These are phyloP conservation scores for Choreutis nemorana DNA, from an alignment of 2,888 invertebrate species.

Conservation along the genomic window DNA sequence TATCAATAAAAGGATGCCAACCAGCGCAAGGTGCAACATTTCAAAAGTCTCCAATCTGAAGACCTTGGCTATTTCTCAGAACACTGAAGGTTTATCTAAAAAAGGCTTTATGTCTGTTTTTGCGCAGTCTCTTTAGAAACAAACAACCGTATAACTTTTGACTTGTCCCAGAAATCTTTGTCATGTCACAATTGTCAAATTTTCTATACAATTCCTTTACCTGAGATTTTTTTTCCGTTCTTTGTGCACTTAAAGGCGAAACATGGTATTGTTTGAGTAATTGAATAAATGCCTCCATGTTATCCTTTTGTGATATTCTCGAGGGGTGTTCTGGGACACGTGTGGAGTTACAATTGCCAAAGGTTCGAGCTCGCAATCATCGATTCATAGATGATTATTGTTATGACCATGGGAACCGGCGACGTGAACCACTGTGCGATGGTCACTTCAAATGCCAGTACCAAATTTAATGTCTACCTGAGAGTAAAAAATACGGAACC, in stretches of 20 bases:
- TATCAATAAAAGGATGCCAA: no score
- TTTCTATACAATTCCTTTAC: slow-evolving; percentile 48
- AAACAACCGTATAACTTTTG: slow-evolving; percentile 49
- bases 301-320: slow-evolving; percentile 25
- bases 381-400: slow-evolving; percentile 20
- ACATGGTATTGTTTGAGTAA: slow-evolving; percentile 53
- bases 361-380: slow-evolving; percentile 18
- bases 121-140: slow-evolving; percentile 28
- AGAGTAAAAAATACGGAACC: slow-evolving; percentile 41
- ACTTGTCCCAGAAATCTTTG: slow-evolving; percentile 51
- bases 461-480: slow-evolving; percentile 42
- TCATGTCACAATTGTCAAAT: slow-evolving; percentile 41
- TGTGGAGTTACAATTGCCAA: slow-evolving; percentile 16
- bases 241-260: slow-evolving; percentile 55
- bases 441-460: slow-evolving; percentile 5
- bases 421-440: slow-evolving; percentile 14
- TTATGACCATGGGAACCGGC: slow-evolving; percentile 12
- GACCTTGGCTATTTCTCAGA: no score
- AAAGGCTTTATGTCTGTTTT: slow-evolving; percentile 10
- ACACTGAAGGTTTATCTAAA: no score
- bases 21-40: no score
- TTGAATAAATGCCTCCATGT: slow-evolving; percentile 58
- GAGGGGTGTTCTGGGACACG: slow-evolving; percentile 19
- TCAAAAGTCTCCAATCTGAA: no score
- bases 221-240: slow-evolving; percentile 34